These are phyloP conservation scores for Halichondria panicea DNA, from an alignment of 37 sponge, comb jelly and placozoan genomes.

Conservation along the genomic window DNA sequence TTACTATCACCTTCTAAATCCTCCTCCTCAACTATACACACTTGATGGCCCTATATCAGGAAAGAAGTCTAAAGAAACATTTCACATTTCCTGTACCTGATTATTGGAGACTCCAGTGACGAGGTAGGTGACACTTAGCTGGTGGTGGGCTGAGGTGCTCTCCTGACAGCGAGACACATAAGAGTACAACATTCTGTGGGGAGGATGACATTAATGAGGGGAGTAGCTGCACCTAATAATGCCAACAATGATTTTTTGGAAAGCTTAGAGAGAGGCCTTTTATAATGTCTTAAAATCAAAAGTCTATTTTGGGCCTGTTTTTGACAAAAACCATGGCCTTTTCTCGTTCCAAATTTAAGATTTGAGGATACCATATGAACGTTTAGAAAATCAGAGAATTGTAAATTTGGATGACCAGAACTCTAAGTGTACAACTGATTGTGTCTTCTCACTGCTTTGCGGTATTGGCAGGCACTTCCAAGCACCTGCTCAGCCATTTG, in stretches of 20 bases:
- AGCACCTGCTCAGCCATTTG: conserved; percentile 83
- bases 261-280: too few relatives aligned
- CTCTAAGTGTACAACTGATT: too few relatives aligned
- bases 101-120: conserved; percentile 26
- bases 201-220: too few relatives aligned
- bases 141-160: background rate
- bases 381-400: too few relatives aligned
- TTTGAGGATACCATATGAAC: too few relatives aligned
- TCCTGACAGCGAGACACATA: conserved; percentile 36
- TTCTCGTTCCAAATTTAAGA: too few relatives aligned
- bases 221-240: too few relatives aligned
- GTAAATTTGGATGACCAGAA: too few relatives aligned
- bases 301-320: too few relatives aligned
- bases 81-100: background rate
- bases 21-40: conserved; percentile 39
- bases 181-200: conserved; percentile 57
- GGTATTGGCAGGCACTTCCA: conserved; percentile 67
- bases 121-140: conserved; percentile 33
- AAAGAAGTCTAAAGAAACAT: background rate
- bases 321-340: too few relatives aligned
- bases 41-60: conserved; percentile 10
- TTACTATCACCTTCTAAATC: conserved; percentile 44
- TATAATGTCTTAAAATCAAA: too few relatives aligned
- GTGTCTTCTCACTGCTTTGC: conserved; percentile 71
- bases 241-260: too few relatives aligned